These are phyloP conservation scores for Lindbergichthys nudifrons DNA, from an alignment of 2,797 vertebrate genomes.

Conservation along the genomic window DNA sequence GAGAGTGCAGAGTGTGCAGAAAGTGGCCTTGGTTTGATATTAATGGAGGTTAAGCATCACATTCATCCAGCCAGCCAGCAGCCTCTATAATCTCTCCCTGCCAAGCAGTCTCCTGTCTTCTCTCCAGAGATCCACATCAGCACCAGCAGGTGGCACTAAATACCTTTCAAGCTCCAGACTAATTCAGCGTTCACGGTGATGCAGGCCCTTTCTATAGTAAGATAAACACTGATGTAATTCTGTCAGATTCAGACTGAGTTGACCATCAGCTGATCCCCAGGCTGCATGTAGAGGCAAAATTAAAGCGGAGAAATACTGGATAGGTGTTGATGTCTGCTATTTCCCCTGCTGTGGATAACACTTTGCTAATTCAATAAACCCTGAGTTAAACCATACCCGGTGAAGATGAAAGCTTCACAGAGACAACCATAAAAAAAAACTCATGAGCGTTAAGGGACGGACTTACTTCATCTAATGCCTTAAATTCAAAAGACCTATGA, in stretches of 20 bases:
- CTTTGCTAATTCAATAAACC: slow-evolving; percentile 8
- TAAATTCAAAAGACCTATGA: background rate
- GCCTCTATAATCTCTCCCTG: slow-evolving; percentile 4
- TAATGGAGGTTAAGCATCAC: slow-evolving; percentile 13
- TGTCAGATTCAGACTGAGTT: slow-evolving; percentile 3
- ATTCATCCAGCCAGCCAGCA: slow-evolving; percentile 23
- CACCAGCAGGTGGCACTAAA: slow-evolving; percentile 76
- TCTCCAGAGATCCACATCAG: slow-evolving; percentile 26
- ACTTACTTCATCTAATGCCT: background rate
- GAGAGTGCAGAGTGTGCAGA: background rate
- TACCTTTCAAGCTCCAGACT: slow-evolving; percentile 30
- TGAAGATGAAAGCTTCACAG: slow-evolving; percentile 10
- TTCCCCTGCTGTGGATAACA: slow-evolving; percentile 12
- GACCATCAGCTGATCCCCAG: background rate
- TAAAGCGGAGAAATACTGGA: background rate
- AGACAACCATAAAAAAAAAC: slow-evolving; percentile 3
- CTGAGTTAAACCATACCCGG: slow-evolving; percentile 8
- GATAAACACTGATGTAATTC: slow-evolving; percentile 3
- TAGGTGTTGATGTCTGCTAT: background rate
- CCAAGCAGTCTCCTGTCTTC: slow-evolving; percentile 21
- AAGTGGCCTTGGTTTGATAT: slow-evolving; percentile 11
- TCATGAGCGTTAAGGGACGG: background rate
- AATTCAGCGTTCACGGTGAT: background rate
- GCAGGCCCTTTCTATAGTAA: background rate
- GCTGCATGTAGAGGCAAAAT: background rate